phyloP scores from a whole-genome alignment of 1,140 invertebrate species.

The Bactericera cockerelli region DNA sequence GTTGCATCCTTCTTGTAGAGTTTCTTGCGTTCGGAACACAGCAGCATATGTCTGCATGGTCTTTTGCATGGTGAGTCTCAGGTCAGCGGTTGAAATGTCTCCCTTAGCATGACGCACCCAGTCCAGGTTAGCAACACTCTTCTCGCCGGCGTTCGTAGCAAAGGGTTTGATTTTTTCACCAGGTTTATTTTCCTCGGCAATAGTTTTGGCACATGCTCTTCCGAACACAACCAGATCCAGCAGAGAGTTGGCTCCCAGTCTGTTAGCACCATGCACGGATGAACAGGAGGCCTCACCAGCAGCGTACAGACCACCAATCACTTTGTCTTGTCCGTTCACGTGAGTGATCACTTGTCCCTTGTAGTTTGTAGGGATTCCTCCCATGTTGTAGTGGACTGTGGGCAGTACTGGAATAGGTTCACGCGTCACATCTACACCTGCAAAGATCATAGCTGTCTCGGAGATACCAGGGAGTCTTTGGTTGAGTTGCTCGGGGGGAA shows the following conservation, averaged over 20 bases:
- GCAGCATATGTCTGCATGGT: conserved; percentile 95
- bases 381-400: conserved; percentile 99
- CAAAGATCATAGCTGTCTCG: conserved; percentile 96
- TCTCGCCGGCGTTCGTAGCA: conserved; percentile 64
- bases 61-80: conserved; percentile 91
- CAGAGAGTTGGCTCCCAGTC: conserved; percentile 93
- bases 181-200: conserved; percentile 66
- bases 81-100: conserved; percentile 61
- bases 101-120: conserved; percentile 66
- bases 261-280: conserved; percentile 95
- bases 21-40: conserved; percentile 86
- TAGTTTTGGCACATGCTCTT: conserved; percentile 85
- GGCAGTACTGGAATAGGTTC: conserved; percentile 96
- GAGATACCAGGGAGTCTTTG: conserved; percentile 64
- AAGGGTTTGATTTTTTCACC: conserved; percentile 52
- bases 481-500: conserved; percentile 82
- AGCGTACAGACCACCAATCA: conserved; percentile 56
- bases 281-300: conserved; percentile 54
- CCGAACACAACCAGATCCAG: conserved; percentile 97
- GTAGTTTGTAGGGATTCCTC: conserved; percentile 86
- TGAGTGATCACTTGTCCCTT: conserved; percentile 57
- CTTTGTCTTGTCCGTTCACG: conserved; percentile 41
- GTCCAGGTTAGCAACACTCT: conserved; percentile 90
- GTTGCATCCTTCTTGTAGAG: conserved; percentile 66
- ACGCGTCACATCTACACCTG: conserved; percentile 92